Evolutionary conservation across 2,888 invertebrate species (phyloP).

Genomic region (Mallateleia sp.): DNA sequence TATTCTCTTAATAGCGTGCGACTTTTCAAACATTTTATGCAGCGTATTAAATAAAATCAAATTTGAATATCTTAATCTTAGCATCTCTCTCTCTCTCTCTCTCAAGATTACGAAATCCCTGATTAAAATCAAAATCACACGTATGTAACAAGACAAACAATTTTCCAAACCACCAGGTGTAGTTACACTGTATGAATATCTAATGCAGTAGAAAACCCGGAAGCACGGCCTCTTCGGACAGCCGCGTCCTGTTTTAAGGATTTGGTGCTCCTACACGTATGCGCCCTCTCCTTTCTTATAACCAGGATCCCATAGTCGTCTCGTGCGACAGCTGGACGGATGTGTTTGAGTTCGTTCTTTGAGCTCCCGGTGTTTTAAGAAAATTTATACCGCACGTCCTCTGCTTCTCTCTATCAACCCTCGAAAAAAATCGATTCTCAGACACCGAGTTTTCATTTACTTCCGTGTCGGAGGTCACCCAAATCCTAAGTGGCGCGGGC

Average conservation of each 20-base stretch:
- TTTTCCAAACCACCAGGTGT: constrained; percentile 84
- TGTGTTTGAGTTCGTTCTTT: constrained; percentile 77
- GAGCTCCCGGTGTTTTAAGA: constrained; percentile 83
- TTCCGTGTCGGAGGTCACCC: constrained; percentile 38
- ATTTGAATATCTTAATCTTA: constrained; percentile 44
- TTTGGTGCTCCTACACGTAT: constrained; percentile 80
- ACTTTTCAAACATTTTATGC: constrained; percentile 20
- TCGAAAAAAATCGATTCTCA: constrained; percentile 50
- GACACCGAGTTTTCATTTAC: constrained; percentile 40
- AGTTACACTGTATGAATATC: constrained; percentile 83
- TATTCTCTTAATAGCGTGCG: constrained; percentile 45
- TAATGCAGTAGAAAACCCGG: constrained; percentile 87
- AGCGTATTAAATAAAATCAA: constrained; percentile 22
- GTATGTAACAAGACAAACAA: constrained; percentile 76
- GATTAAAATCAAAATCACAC: constrained; percentile 49
- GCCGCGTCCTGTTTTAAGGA: constrained; percentile 88
- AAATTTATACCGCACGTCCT: constrained; percentile 79
- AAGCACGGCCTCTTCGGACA: constrained; percentile 86
- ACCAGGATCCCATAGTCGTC: constrained; percentile 41
- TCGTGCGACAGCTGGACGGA: constrained; percentile 69
- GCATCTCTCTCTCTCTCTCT: constrained; percentile 5
- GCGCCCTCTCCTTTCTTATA: constrained; percentile 58
- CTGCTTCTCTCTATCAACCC: constrained; percentile 37
- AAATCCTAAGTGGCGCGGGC: constrained; percentile 25
- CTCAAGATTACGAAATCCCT: constrained; percentile 22